Evolutionary conservation across 2,113 vertebrate genomes (phyloP).

Genomic region (Passer montanus): DNA sequence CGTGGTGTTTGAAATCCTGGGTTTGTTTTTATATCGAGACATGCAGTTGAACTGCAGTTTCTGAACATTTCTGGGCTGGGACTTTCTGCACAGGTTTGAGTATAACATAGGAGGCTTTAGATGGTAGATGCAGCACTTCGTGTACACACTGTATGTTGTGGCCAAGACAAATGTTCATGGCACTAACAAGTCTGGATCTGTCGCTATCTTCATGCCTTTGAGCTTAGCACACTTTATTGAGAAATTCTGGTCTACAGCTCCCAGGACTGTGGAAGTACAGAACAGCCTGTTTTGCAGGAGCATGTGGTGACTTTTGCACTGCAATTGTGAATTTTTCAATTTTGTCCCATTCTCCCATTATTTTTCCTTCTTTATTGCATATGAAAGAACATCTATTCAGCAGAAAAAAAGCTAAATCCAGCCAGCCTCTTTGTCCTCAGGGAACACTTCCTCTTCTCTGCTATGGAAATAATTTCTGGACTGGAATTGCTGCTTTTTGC

Average conservation of each 20-base stretch:
- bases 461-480: constrained; percentile 49
- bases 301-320: background rate
- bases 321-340: background rate
- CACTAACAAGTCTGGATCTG: constrained; percentile 72
- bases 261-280: constrained; percentile 39
- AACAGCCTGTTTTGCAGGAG: constrained; percentile 11
- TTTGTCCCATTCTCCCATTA: background rate
- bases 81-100: background rate
- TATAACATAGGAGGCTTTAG: background rate
- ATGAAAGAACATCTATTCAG: background rate
- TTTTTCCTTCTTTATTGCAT: background rate
- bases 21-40: background rate
- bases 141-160: background rate
- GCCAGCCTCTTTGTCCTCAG: constrained; percentile 21
- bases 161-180: constrained; percentile 49
- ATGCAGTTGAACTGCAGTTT: background rate
- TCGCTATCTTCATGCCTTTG: constrained; percentile 44
- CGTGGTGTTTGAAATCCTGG: background rate
- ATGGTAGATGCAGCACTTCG: background rate
- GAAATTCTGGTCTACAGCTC: constrained; percentile 56
- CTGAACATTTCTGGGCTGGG: background rate
- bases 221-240: constrained; percentile 53
- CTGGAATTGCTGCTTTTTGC: constrained; percentile 54
- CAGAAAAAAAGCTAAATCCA: background rate
- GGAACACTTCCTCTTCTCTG: constrained; percentile 34